Evolutionary conservation across 1,140 invertebrate species (phyloP), one percentile per base, ranked within the genome.

Genomic region (Magallana gigas): DNA sequence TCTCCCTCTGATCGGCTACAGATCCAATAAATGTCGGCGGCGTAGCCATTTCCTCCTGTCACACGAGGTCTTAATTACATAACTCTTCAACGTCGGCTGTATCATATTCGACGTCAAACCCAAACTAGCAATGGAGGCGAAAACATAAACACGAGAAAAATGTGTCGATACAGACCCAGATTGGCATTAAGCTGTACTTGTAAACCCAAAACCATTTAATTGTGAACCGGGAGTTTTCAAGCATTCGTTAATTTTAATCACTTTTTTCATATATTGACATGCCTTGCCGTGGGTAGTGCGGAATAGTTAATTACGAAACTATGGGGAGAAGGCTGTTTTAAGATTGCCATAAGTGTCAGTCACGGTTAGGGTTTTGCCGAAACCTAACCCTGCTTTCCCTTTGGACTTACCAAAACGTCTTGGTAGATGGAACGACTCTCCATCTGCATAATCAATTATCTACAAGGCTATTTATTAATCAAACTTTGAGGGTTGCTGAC

Each of bases 391-490:
- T 23, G 23, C 68, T 76, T 11, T 11, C 68, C 68, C 68, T 29
- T 71, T 76, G 68, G 68, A 76, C 68, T 11, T 76, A 76, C 68
- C 18, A 29, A 76, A 29, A 76, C 68, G 68, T 76, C 68, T 76
- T 76, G 23, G 68, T 76, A 76, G 18, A 76, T 76, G 23, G 68
- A 76, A 23, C 6, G 5, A 76, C 36, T 48, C 68, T 36, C 68
- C 18, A 76, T 76, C 68, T 76, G 68, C 68, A 76, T 76, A 76
- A 76, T 76, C 68, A 76, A 76, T 76, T 76, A 76, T 29, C 68
- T 12, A 76, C 23, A 76, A 76, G 68, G 36, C 68, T 76, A 76
- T 76, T 76, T 76, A 76, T 76, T 76, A 76, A 76, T 76, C 68
- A 76, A 76, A 76, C 68, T 76, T 76, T 76, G 68, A 29, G 68